These are phyloP conservation scores for Podarcis raffonei DNA, from an alignment of 2,113 vertebrate species.

Conservation along the genomic window DNA sequence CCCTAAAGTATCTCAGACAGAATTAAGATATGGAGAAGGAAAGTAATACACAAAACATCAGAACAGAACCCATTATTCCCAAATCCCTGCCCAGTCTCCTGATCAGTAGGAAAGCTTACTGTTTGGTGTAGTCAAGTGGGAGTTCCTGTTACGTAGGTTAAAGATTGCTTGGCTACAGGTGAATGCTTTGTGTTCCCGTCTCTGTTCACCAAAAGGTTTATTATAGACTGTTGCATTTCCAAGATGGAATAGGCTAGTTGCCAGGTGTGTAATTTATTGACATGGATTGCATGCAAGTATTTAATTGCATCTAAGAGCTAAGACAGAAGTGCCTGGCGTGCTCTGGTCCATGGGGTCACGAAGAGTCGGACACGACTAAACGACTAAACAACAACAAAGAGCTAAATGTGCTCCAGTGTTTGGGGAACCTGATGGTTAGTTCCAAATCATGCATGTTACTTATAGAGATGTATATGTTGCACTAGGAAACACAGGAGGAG, in stretches of 20 bases:
- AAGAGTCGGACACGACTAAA: too few species aligned
- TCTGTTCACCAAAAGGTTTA: too few species aligned
- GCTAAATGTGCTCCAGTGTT: not conserved
- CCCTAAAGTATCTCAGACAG: not conserved
- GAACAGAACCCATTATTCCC: not conserved
- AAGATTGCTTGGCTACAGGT: too few species aligned
- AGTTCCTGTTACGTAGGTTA: not conserved
- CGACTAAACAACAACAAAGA: too few species aligned
- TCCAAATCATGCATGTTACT: not conserved
- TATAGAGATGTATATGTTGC: not conserved
- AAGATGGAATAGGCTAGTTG: too few species aligned
- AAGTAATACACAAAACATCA: not conserved
- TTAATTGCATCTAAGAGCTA: not conserved
- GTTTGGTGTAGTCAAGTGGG: not conserved
- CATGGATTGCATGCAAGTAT: not conserved
- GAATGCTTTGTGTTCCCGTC: not conserved
- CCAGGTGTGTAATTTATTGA: not conserved
- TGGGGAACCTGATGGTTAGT: not conserved
- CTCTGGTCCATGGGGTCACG: too few species aligned
- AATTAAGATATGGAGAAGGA: not conserved
- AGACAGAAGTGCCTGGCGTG: too few species aligned
- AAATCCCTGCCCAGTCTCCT: not conserved
- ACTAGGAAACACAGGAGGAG: not conserved
- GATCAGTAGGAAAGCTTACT: not conserved
- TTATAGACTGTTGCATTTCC: not conserved